Percentiles rank a stretch among this genome's conserved stretches.
These are phyloP conservation scores for Chaetodon auriga DNA, from an alignment of 2,113 vertebrate genomes.

Conservation along the genomic window DNA sequence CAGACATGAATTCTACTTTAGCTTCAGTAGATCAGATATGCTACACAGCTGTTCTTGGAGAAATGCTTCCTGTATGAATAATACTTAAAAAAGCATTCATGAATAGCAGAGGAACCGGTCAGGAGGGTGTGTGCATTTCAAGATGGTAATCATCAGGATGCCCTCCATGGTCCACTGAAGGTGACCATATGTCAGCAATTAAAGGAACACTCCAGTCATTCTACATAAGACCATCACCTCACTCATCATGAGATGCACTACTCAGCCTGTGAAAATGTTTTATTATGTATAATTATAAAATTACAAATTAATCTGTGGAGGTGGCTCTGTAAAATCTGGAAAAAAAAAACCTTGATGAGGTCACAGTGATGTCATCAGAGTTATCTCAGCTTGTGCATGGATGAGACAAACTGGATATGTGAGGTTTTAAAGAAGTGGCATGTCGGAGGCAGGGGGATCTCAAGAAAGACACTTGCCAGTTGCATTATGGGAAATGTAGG, in stretches of 20 bases:
- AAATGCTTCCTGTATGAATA: background rate
- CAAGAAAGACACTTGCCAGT: background rate
- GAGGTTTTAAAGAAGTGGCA: background rate
- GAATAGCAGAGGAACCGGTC: background rate
- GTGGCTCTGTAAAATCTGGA: background rate
- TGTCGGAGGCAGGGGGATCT: background rate
- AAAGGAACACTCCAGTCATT: background rate
- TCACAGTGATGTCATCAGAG: background rate
- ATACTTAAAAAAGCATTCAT: background rate
- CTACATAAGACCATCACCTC: background rate
- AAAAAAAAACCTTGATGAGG: background rate
- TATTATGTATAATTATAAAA: background rate
- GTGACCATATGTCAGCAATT: background rate
- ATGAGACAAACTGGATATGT: background rate
- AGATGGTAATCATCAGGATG: background rate
- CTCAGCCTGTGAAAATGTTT: background rate
- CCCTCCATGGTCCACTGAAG: background rate
- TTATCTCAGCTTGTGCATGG: background rate
- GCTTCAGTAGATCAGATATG: background rate
- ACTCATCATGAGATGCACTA: too few species aligned
- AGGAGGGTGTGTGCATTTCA: background rate
- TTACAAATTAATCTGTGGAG: background rate
- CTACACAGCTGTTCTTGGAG: background rate
- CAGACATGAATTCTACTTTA: background rate
- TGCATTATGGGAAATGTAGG: slow-evolving; percentile 11